Evolutionary conservation across 2,797 vertebrate species (phyloP), one percentile per base, ranked within the genome.

Genomic region (Girardinus metallicus): DNA sequence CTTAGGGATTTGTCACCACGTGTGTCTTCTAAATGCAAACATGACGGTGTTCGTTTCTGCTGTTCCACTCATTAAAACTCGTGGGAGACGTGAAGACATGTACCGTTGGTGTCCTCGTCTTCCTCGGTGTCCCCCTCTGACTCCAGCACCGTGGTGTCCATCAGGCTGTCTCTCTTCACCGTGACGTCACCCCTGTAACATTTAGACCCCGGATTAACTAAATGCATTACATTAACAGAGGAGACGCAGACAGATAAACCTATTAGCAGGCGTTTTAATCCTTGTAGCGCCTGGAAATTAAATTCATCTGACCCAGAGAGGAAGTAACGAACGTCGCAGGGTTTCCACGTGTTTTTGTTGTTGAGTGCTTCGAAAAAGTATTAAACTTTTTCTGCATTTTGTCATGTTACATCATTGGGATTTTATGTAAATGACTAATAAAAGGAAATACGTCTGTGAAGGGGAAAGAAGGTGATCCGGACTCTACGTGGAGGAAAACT

Each of bases 161-260:
- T 87, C 71, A 86, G 87, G 26, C 74, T 84, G 92, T 96, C 93
- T 89, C 94, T 94, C 83, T 70, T 94, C 15, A 82, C 95, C 0
- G 88, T 95, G 87, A 96, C 92, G 80, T 96, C 96, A 68, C 95
- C 93, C 88, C 96, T 96, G 94, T 77, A 90, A 93, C 66, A 81
- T 78, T 85, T 55, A 91, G 72, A 88, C 74, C 47, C 21, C 8
- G 68, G 74, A 83, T 87, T 86, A 57, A 90, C 85, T 62, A 87
- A 81, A 85, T 51, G 49, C 29, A 34, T 36, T 41, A 43, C 68
- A 85, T 85, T 74, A 76, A 75, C 36, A 70, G 49, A 83, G 12
- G 75, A 78, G 78, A 74, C 62, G 71, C 73, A 78, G 64, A 73
- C 72, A n/a, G 70, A 76, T 76, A 72, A 79, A 70, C 21, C 55